Base-by-base conservation (phyloP, 2,888 invertebrate genomes). In the Ariolimax columbianus region DNA sequence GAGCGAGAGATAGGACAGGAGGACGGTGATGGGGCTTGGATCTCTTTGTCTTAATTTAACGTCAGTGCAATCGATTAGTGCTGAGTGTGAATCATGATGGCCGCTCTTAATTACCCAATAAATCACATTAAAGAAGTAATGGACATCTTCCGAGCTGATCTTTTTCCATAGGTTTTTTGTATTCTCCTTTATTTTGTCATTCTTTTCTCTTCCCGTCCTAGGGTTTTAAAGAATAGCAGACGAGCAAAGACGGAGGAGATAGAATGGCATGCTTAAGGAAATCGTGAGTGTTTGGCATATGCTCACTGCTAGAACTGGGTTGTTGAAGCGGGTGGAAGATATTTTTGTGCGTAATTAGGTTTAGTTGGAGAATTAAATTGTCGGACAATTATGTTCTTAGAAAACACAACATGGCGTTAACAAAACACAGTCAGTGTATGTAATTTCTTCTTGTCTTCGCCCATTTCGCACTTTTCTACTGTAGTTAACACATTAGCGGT, bases 21-120 rank as follows among this genome's bases (percentile, higher is more conserved):
- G 51, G 66, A 59, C 38, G 83, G 23, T 47, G 51, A 59, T 66
- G 66, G 23, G 30, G n/a, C 47, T 77, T 23, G 77, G 55, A 73
- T 38, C 83, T 83, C 77, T 83, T 83, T 83, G 83, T 83, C 83
- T 83, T 83, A 83, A 83, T 83, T 83, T 83, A 83, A 83, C 83
- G 66, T 77, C 83, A 66, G 75, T 83, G 66, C 83, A 83, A 83
- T 83, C 83, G 83, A 83, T 83, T 75, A 75, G 66, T 26, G 83
- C 47, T 23, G 63, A 75, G 83, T 83, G 83, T 75, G 83, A 83
- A 77, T 83, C 83, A 77, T 19, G 66, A 30, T 77, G 72, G 47
- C 80, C 47, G 51, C 55, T 81, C 26, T 43, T 83, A 83, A 83
- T 83, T 83, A 83, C 55, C 75, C 75, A 83, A 75, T 83, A 83